Evolutionary conservation across 2,888 invertebrate genomes (phyloP).

Genomic region (Drymonia ruficornis): DNA sequence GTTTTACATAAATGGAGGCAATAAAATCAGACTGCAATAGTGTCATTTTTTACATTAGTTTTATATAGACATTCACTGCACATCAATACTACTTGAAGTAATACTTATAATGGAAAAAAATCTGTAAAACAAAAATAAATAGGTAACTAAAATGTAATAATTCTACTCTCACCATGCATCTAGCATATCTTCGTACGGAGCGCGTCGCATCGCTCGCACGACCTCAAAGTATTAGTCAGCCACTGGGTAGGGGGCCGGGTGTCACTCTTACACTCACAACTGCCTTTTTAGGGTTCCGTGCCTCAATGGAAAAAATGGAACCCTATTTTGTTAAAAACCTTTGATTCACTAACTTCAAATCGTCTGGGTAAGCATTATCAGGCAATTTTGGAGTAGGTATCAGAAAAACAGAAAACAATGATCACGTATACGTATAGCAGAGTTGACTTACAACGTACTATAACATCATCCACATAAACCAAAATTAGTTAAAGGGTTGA

Average conservation of each 20-base stretch:
- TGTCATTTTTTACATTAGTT: too few species aligned
- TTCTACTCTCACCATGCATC: conserved; percentile 73
- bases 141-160: conserved; percentile 24
- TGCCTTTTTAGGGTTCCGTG: conserved; percentile 11
- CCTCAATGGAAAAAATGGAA: not conserved
- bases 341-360: not conserved
- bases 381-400: not conserved
- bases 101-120: too few species aligned
- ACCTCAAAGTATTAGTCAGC: conserved; percentile 96
- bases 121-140: conserved; percentile 1
- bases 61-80: too few species aligned
- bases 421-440: not conserved
- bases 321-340: not conserved
- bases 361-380: not conserved
- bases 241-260: conserved; percentile 88
- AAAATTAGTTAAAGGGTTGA: not conserved
- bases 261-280: conserved; percentile 40
- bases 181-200: conserved; percentile 35
- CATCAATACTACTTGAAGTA: too few species aligned
- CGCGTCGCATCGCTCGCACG: conserved; percentile 67
- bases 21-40: too few species aligned
- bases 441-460: not conserved
- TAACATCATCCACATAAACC: conserved; percentile 11
- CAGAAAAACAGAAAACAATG: too few species aligned
- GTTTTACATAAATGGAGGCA: too few species aligned